Evolutionary conservation across 53 echinoderm and acorn worm genomes (phyloP), one percentile per base, ranked within the genome.

Genomic region (Echinarachnius parma): DNA sequence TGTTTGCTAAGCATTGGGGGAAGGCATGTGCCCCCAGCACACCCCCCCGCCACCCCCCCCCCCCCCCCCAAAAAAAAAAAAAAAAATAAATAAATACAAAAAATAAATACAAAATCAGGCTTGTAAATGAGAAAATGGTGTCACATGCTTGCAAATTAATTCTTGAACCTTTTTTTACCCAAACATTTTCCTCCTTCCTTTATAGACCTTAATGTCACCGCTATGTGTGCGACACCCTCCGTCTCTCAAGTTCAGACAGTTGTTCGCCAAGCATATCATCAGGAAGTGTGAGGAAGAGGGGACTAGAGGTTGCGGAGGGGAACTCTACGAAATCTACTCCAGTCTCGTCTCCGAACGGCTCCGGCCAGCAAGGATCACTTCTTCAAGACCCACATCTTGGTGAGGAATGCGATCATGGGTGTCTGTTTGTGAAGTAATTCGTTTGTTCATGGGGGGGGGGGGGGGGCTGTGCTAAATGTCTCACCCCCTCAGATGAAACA

Each of bases 271-370:
- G 30, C 46, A 46, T 46, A 44, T 65, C 28, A 24, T 65, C 25
- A 65, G 46, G 39, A 25, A 65, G 65, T 65, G 65, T 65, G 65
- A 65, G 15, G 65, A 65, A 26, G 4, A 15, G 26, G n/a, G 65
- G 31, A 25, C 24, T 29, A 46, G 65, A 65, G 65, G 28, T 65
- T 28, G 65, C 65, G 19, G 65, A 65, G 9, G n/a, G n/a, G 65
- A 65, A 19, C 5, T 65, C 28, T 65, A 65, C 46, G 65, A 65
- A 16, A 29, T 47, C 22, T 65, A 65, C 65, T 27, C 65, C 18
- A 28, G 11, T 28, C 47, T 65, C 15, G 48, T 65, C 65, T 28
- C 65, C 44, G 47, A 65, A 46, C 16, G 45, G 27, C 1, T 7
- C 11, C 11, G 29, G 29, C 27, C 20, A 7, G 44, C 28, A n/a